phyloP scores from a whole-genome alignment of 2,797 vertebrate species.

The Lithobates pipiens region DNA sequence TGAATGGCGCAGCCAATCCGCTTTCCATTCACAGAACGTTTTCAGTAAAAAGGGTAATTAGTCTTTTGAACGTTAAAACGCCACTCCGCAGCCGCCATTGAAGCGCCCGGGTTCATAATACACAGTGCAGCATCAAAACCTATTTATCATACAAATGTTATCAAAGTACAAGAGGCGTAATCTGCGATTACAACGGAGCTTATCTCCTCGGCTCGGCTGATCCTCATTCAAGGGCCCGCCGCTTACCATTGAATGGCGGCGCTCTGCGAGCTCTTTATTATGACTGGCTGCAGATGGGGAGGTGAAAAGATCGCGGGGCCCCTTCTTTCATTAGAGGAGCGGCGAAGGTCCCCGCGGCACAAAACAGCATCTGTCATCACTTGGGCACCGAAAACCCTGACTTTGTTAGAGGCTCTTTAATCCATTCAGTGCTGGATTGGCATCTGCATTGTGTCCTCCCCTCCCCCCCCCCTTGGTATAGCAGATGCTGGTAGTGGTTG shows the following conservation, averaged over 20 bases:
- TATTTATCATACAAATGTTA: conserved; percentile 62
- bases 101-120: conserved; percentile 43
- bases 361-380: conserved; percentile 61
- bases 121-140: conserved; percentile 49
- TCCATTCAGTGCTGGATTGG: conserved; percentile 43
- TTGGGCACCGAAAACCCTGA: conserved; percentile 51
- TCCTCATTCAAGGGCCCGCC: conserved; percentile 49
- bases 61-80: conserved; percentile 46
- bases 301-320: conserved; percentile 57
- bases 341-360: conserved; percentile 45
- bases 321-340: conserved; percentile 58
- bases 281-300: conserved; percentile 57
- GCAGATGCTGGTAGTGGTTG: not conserved
- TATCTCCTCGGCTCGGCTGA: conserved; percentile 54
- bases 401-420: conserved; percentile 38
- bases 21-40: conserved; percentile 31
- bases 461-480: not conserved
- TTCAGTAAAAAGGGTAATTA: conserved; percentile 48
- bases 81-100: conserved; percentile 13
- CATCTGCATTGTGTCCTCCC: conserved; percentile 23
- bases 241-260: conserved; percentile 50
- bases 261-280: conserved; percentile 38
- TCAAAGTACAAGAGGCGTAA: conserved; percentile 62
- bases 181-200: conserved; percentile 58
- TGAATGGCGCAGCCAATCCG: conserved; percentile 7